Evolutionary conservation across 2,888 invertebrate genomes (phyloP), one percentile per base, ranked within the genome.

Genomic region (Nymphalis polychloros): DNA sequence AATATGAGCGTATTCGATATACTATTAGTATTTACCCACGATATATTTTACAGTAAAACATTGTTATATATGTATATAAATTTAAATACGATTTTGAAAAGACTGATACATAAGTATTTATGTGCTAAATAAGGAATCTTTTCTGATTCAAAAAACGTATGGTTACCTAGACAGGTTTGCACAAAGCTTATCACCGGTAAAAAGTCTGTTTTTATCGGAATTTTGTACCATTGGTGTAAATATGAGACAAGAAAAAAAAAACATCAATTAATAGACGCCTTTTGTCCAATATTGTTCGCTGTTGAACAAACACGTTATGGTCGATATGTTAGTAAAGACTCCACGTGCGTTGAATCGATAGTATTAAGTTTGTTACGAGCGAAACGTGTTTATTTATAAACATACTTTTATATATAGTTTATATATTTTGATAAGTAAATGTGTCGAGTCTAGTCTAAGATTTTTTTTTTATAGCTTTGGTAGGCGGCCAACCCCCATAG

Each of bases 291-390:
- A 84, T 83, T 76, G 81, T 79, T 83, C 82, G 80, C 82, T 82
- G 81, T 78, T 82, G 82, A 83, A 84, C 83, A 81, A 84, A 83
- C 82, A 82, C 83, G 83, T 83, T 86, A 88, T 87, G 83, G 84
- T 80, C 85, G 84, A 88, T 90, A 89, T 89, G 89, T 88, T 90
- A 90, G 89, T 90, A 89, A 88, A 89, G 84, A 87, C 80, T 81
- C 82, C 83, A 86, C 89, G 87, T 87, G 89, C 81, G 81, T 77
- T 83, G 88, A 88, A 89, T 88, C 78, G 80, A 84, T 80, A 84
- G 83, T 81, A 82, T 82, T 81, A 80, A 81, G 76, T 78, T 73
- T 69, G 64, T 71, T 67, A 64, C 69, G 71, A 68, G 72, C 67
- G 70, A 64, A 48, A 71, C 73, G 68, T 71, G 68, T 73, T 69